These are phyloP conservation scores for Setipinna tenuifilis DNA, from an alignment of 2,797 vertebrate genomes.

Conservation along the genomic window DNA sequence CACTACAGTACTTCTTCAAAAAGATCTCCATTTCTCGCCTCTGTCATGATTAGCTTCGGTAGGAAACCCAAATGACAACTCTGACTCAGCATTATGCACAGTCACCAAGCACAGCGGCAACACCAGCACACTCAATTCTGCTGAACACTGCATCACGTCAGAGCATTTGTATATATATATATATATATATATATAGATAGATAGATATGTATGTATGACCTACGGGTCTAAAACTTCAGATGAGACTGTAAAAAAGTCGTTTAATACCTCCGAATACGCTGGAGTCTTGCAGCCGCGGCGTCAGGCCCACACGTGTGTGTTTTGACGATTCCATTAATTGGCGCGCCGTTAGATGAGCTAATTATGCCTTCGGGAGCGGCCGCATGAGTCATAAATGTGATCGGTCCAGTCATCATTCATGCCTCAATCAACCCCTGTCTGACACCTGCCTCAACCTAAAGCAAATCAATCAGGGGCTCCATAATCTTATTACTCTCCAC, in stretches of 20 bases:
- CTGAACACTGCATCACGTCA: not conserved
- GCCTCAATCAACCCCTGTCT: constrained; percentile 66
- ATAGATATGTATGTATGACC: not conserved
- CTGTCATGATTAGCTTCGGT: not conserved
- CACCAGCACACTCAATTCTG: not conserved
- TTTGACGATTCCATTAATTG: constrained; percentile 55
- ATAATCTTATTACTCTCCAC: constrained; percentile 59
- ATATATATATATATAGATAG: no score
- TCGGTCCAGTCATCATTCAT: constrained; percentile 60
- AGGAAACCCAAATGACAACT: not conserved
- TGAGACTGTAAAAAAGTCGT: not conserved
- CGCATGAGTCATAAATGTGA: constrained; percentile 49
- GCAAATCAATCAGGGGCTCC: constrained; percentile 65
- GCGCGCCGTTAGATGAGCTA: constrained; percentile 53
- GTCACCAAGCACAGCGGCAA: not conserved
- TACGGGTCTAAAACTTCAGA: not conserved
- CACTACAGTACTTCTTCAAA: not conserved
- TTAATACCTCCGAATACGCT: not conserved
- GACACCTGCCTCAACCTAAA: constrained; percentile 59
- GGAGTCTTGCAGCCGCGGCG: not conserved
- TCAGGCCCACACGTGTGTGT: not conserved
- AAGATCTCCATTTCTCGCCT: not conserved
- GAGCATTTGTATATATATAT: not conserved
- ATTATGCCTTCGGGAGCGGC: constrained; percentile 43
- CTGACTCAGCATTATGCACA: not conserved